Base-by-base conservation (phyloP, 2,113 vertebrate genomes). In the Dinomys branickii region DNA sequence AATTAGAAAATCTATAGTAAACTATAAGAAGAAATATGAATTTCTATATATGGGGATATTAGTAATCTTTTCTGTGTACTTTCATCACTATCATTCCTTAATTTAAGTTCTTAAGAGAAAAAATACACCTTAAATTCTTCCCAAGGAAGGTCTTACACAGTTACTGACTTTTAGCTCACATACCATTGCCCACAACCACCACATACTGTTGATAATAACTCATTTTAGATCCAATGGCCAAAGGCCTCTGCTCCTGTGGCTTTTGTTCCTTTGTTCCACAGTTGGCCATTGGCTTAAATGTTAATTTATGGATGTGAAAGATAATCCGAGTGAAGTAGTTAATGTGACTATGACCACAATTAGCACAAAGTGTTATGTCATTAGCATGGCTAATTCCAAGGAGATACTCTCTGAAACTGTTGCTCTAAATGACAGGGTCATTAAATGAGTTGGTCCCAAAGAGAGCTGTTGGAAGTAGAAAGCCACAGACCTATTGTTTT, bases 381-480 rank as follows among this genome's bases (percentile, higher is more conserved):
- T 97, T 95, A 97, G 41, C 78, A 56, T 93, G 80, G 80, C 94
- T 95, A 97, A 96, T 97, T 94, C 93, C 81, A 77, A 97, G 86
- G 83, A 82, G 69, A 63, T 97, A 94, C 96, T 92, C 95, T 89
- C 58, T 90, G 61, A 71, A 97, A 88, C 88, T 85, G 41, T 96
- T 97, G 73, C 83, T 96, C 93, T 94, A 90, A 97, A 97, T 96
- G 92, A 47, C 73, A 97, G 41, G 85, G 73, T 96, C 96, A 97
- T 98, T 98, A 97, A 94, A 85, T 30, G 69, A 94, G 92, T 85
- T 97, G 80, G 61, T 85, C 88, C 96, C 96, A 89, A 89, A 82
- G 96, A 95, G 78, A 94, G 69, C 8, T 52, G 24, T 63, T 77
- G 80, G 67, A 96, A 93, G 65, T 96, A 94, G 56, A 58, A 92